phyloP scores from a whole-genome alignment of 2,113 vertebrate species.

The Procavia capensis region DNA sequence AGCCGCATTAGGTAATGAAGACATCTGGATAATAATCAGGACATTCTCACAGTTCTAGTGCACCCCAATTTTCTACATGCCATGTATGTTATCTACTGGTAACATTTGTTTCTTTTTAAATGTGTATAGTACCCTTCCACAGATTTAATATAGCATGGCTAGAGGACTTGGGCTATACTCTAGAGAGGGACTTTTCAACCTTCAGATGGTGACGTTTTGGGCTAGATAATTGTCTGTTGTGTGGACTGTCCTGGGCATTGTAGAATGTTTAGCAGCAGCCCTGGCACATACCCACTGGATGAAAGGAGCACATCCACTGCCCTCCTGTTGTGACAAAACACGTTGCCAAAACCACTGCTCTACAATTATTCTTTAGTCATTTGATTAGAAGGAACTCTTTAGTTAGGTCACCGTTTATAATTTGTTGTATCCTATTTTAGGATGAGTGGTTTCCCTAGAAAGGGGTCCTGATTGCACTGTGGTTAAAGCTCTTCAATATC shows the following conservation, averaged over 20 bases:
- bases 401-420: background rate
- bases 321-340: background rate
- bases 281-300: background rate
- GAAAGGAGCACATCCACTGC: accelerated
- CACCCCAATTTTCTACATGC: background rate
- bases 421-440: background rate
- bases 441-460: background rate
- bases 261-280: too few relatives aligned
- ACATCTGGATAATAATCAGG: background rate
- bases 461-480: too few relatives aligned
- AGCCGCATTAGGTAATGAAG: too few relatives aligned
- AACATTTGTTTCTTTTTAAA: background rate
- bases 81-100: background rate
- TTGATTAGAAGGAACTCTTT: background rate
- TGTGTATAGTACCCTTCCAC: background rate
- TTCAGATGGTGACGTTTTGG: background rate
- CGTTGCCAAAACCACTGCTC: background rate
- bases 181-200: background rate
- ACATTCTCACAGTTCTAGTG: background rate
- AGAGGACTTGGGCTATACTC: background rate
- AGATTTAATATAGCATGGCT: background rate
- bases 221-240: background rate
- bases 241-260: background rate
- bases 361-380: background rate
- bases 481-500: too few relatives aligned